These are phyloP conservation scores for Tetraneura akinire DNA, from an alignment of 1,140 invertebrate species.

Conservation along the genomic window DNA sequence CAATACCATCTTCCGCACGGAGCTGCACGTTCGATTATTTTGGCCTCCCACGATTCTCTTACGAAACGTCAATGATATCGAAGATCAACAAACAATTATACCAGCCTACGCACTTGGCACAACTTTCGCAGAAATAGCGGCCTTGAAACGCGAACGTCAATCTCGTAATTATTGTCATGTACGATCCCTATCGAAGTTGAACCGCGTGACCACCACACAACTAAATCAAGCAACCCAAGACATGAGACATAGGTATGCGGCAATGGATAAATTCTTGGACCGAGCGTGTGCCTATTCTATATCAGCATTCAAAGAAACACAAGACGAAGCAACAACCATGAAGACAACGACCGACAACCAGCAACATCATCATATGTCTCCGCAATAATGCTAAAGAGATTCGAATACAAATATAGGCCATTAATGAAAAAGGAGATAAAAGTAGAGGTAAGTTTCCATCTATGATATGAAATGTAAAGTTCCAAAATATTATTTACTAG, in stretches of 20 bases:
- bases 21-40: neutral
- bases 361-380: neutral
- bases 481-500: too few relatives aligned
- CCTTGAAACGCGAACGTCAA: neutral
- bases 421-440: too few relatives aligned
- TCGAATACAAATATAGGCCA: too few relatives aligned
- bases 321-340: neutral
- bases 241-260: neutral
- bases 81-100: neutral
- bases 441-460: too few relatives aligned
- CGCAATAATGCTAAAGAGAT: too few relatives aligned
- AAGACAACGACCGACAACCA: neutral
- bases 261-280: constrained; percentile 10
- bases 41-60: constrained; percentile 2
- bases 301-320: neutral
- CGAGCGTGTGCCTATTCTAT: neutral
- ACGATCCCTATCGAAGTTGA: too few relatives aligned
- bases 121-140: neutral
- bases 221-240: neutral
- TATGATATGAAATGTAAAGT: too few relatives aligned
- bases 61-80: neutral
- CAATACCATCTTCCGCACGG: neutral
- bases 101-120: constrained; percentile 8
- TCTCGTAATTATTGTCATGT: too few relatives aligned
- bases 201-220: neutral